Conservation (phyloP, 2,797 vertebrate genomes). For the Galago senegalensis region DNA sequence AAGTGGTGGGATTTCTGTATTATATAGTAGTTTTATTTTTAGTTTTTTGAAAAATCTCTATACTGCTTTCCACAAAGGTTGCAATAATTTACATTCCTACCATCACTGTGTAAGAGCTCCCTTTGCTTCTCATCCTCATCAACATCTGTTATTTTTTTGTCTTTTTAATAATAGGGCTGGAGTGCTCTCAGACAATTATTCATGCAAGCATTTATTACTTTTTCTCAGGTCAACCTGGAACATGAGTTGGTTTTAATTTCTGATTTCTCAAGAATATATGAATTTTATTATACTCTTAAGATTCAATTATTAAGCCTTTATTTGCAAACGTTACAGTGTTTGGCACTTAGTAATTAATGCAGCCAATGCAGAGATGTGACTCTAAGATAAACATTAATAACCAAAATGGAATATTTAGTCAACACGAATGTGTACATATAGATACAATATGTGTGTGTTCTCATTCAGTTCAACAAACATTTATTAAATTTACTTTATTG, state of each 20-base stretch:
- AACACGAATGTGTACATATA: background rate
- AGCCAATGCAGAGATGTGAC: slow-evolving; percentile 5
- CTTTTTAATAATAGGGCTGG: background rate
- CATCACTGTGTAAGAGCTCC: too few species aligned
- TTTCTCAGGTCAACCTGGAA: background rate
- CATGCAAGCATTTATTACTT: background rate
- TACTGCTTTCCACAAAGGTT: too few species aligned
- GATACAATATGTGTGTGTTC: background rate
- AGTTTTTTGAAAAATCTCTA: too few species aligned
- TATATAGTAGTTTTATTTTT: too few species aligned
- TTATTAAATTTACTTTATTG: slow-evolving; percentile 56
- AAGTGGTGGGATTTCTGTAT: too few species aligned
- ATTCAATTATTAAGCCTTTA: background rate
- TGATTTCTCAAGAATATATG: background rate
- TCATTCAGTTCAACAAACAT: slow-evolving; percentile 42
- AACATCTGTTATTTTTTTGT: too few species aligned
- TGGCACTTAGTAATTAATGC: slow-evolving; percentile 24
- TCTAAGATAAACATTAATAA: slow-evolving; percentile 53
- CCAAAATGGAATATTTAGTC: background rate
- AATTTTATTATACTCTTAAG: background rate
- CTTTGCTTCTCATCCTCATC: too few species aligned
- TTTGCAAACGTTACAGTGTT: background rate
- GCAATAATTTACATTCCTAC: too few species aligned
- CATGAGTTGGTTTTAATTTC: background rate
- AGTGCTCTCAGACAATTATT: background rate